Evolutionary conservation across 2,113 vertebrate species (phyloP), one percentile per base, ranked within the genome.

Genomic region (Glaucidium brasilianum): DNA sequence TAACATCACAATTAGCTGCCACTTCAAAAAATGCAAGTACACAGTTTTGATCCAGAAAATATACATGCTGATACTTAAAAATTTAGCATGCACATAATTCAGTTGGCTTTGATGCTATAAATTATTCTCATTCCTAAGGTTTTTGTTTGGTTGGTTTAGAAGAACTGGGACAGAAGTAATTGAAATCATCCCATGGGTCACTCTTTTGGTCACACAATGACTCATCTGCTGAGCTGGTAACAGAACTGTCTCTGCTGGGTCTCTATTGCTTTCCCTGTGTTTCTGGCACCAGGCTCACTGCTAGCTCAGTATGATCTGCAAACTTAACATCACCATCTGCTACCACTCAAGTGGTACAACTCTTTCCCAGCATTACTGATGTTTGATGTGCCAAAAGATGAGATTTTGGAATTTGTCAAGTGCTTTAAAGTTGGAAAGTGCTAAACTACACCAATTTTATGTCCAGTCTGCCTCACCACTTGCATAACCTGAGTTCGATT

Each of bases 291-390:
- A 68, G 72, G 20, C 26, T 81, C 53, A 49, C 39, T 94, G 56
- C 73, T 95, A 91, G 49, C 92, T 89, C 89, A 90, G 77, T 89
- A 62, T 82, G 91, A 94, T 68, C 96, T 94, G 66, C 86, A 95
- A 92, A 91, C 86, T 79, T 85, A 94, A 95, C 95, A 94, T 84
- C 69, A 84, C 94, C 95, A 97, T 96, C 96, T 97, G 96, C 86
- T 95, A 94, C 83, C 76, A 89, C 76, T 96, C 95, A 91, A 96
- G 83, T 91, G 91, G 88, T 87, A 94, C 94, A 95, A 95, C 83
- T 94, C 85, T 53, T 94, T 93, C 88, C 90, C 92, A 86, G 68
- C 72, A 86, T 94, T 96, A 79, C 79, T 96, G 88, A 94, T 92
- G 88, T 77, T 88, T 71, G 27, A 63, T 86, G 63, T 89, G 92